These are phyloP conservation scores for Ormyrus nitidulus DNA, from an alignment of 2,888 invertebrate genomes.

Conservation along the genomic window DNA sequence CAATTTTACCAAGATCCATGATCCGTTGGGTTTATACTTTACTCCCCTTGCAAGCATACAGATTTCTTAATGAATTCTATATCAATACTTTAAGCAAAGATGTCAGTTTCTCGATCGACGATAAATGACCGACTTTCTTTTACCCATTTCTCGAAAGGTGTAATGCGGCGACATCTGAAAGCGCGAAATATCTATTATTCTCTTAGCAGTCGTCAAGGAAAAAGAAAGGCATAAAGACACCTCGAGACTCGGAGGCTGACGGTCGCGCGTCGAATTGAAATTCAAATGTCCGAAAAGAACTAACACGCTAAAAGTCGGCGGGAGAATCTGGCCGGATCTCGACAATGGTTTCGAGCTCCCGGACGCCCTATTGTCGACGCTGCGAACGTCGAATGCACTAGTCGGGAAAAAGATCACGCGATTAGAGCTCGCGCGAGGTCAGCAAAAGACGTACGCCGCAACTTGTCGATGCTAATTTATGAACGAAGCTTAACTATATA, in stretches of 20 bases:
- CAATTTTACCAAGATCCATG: too few relatives aligned
- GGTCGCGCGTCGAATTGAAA: conserved; percentile 14
- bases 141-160: too few relatives aligned
- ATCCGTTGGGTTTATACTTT: too few relatives aligned
- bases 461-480: conserved; percentile 11
- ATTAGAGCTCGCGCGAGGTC: conserved; percentile 6
- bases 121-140: too few relatives aligned
- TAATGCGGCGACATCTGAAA: too few relatives aligned
- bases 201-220: too few relatives aligned
- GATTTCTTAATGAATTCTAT: too few relatives aligned
- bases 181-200: too few relatives aligned
- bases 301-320: not conserved
- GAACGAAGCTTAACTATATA: not conserved
- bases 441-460: conserved; percentile 1
- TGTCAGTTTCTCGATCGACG: too few relatives aligned
- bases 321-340: not conserved
- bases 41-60: too few relatives aligned
- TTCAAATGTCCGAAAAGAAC: conserved; percentile 1
- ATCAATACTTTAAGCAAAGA: too few relatives aligned
- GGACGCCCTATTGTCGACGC: not conserved
- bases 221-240: not conserved
- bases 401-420: not conserved
- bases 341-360: not conserved
- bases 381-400: not conserved
- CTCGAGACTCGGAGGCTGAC: not conserved